phyloP scores from a whole-genome alignment of 2,113 vertebrate species.

The Myxocyprinus asiaticus region DNA sequence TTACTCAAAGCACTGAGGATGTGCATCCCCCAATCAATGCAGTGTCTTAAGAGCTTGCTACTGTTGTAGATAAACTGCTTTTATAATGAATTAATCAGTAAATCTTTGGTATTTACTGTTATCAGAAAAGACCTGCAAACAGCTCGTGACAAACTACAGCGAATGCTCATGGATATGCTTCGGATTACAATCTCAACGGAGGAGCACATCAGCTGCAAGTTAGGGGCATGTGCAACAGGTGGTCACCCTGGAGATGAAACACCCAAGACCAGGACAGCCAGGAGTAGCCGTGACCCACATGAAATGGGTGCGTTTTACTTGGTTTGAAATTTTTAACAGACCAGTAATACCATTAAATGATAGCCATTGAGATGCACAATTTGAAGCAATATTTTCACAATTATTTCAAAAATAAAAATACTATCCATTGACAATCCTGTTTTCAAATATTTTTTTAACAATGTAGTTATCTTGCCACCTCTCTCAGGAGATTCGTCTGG shows the following conservation, averaged over 20 bases:
- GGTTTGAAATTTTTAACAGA: not conserved
- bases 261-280: conserved; percentile 36
- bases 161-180: conserved; percentile 81
- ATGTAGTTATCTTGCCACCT: not conserved
- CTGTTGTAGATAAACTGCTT: not conserved
- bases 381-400: too few species aligned
- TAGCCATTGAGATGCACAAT: too few species aligned
- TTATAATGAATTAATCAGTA: not conserved
- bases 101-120: not conserved
- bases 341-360: too few species aligned
- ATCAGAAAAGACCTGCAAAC: conserved; percentile 76
- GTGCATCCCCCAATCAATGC: too few species aligned
- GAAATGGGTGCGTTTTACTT: conserved; percentile 62
- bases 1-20: too few species aligned
- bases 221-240: conserved; percentile 73
- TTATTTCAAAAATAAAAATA: too few species aligned
- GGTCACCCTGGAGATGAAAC: conserved; percentile 2
- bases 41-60: too few species aligned
- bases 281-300: conserved; percentile 53
- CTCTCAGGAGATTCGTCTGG: conserved; percentile 21
- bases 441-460: too few species aligned
- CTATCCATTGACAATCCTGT: too few species aligned
- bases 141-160: conserved; percentile 78
- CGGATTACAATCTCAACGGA: conserved; percentile 74
- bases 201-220: conserved; percentile 80